Evolutionary conservation across 1,140 invertebrate genomes (phyloP).

Genomic region (Drosophila pruinosa): DNA sequence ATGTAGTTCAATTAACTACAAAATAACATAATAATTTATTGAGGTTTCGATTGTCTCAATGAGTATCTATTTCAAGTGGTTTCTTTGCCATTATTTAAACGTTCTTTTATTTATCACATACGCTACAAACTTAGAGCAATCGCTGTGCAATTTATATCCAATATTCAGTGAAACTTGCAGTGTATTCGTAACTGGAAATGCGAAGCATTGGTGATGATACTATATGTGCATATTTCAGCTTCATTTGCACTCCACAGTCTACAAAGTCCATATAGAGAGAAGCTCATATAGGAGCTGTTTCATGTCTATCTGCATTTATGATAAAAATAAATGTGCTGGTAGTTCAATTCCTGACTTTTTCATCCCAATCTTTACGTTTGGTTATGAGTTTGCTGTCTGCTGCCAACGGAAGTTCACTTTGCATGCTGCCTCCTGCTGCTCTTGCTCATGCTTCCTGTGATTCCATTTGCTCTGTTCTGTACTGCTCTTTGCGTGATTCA

Average conservation of each 20-base stretch:
- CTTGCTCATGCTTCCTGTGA: neutral
- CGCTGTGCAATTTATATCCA: neutral
- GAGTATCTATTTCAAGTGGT: too few species aligned
- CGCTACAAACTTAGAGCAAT: neutral
- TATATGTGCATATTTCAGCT: constrained; percentile 22
- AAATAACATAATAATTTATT: too few species aligned
- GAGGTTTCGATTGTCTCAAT: too few species aligned
- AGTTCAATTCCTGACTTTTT: constrained; percentile 24
- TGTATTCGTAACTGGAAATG: constrained; percentile 1
- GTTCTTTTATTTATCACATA: too few species aligned
- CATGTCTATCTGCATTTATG: constrained; percentile 31
- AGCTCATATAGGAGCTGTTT: neutral
- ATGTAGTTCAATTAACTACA: too few species aligned
- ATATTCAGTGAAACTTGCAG: neutral
- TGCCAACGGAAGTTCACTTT: constrained; percentile 36
- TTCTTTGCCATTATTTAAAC: too few species aligned
- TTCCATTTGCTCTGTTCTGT: constrained; percentile 36
- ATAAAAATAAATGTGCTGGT: constrained; percentile 38
- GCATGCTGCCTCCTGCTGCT: neutral
- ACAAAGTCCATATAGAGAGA: too few species aligned
- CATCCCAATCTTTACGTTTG: neutral
- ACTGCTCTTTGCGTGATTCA: constrained; percentile 6
- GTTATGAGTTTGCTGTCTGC: constrained; percentile 20
- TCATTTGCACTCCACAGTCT: neutral
- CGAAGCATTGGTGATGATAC: neutral